These are phyloP conservation scores for Apocheima hispidaria DNA, from an alignment of 2,888 invertebrate species.

Conservation along the genomic window DNA sequence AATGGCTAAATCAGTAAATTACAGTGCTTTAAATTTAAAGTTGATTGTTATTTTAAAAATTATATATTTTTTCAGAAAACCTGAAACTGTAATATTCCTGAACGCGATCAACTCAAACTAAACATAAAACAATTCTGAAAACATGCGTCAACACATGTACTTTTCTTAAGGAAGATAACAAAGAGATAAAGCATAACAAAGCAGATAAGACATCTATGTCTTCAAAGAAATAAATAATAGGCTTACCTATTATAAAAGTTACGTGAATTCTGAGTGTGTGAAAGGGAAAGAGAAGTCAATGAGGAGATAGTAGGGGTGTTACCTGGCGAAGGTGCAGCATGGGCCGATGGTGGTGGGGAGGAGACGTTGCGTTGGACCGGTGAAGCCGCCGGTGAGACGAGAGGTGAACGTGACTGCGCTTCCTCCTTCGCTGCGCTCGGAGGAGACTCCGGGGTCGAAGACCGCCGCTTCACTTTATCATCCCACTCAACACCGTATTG, in stretches of 20 bases:
- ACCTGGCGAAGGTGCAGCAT: conserved; percentile 74
- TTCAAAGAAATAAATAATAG: conserved; percentile 44
- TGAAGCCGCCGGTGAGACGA: conserved; percentile 72
- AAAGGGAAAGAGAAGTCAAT: neutral
- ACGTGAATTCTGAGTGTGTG: conserved; percentile 3
- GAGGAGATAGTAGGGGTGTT: conserved; percentile 43
- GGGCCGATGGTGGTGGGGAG: conserved; percentile 64
- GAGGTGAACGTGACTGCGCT: conserved; percentile 64
- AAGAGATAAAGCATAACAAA: conserved; percentile 61
- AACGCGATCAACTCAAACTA: conserved; percentile 24
- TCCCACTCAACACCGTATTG: conserved; percentile 72
- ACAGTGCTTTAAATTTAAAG: neutral
- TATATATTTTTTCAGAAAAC: neutral
- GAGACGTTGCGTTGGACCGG: conserved; percentile 69
- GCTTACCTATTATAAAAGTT: conserved; percentile 31
- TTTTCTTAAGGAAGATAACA: conserved; percentile 59
- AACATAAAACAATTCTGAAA: conserved; percentile 32
- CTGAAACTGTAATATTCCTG: neutral
- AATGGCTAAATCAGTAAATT: neutral
- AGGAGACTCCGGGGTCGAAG: conserved; percentile 76
- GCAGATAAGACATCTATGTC: conserved; percentile 58
- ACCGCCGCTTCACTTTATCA: conserved; percentile 71
- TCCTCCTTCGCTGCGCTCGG: conserved; percentile 60
- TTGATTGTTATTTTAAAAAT: neutral
- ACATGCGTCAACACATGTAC: conserved; percentile 49